These are phyloP conservation scores for Pterostichus niger DNA, from an alignment of 2,888 invertebrate genomes.

Conservation along the genomic window DNA sequence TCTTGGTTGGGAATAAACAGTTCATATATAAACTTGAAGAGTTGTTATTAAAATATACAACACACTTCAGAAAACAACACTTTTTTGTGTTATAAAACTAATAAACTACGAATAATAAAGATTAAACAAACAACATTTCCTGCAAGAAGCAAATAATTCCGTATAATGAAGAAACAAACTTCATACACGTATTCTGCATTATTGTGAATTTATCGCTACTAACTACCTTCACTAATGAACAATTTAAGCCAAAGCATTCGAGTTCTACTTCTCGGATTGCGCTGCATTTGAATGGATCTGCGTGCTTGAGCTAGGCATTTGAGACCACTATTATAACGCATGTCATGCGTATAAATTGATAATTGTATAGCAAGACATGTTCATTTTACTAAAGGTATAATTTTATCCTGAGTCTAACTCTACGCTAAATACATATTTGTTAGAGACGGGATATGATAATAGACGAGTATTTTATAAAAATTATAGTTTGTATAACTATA, in stretches of 20 bases:
- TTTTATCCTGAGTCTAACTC: slow-evolving; percentile 17
- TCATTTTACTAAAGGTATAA: slow-evolving; percentile 21
- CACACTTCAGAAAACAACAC: too few species aligned
- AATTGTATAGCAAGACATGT: slow-evolving; percentile 34
- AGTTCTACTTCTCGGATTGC: neutral
- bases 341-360: slow-evolving; percentile 56
- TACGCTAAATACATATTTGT: slow-evolving; percentile 34
- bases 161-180: neutral
- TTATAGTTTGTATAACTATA: slow-evolving; percentile 27
- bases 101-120: too few species aligned
- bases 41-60: too few species aligned
- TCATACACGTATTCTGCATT: neutral
- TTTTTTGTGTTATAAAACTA: too few species aligned
- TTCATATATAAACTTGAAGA: too few species aligned
- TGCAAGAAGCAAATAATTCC: neutral
- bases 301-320: neutral
- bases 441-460: slow-evolving; percentile 13
- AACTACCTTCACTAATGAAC: neutral
- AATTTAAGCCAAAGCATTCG: neutral
- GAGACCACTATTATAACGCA: slow-evolving; percentile 42
- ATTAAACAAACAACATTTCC: too few species aligned
- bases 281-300: slow-evolving; percentile 11
- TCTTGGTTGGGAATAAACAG: too few species aligned
- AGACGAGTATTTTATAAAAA: slow-evolving; percentile 22
- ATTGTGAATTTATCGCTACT: neutral